Evolutionary conservation across 1,140 invertebrate genomes (phyloP), one percentile per base, ranked within the genome.

Genomic region (Drosophila mauritiana): DNA sequence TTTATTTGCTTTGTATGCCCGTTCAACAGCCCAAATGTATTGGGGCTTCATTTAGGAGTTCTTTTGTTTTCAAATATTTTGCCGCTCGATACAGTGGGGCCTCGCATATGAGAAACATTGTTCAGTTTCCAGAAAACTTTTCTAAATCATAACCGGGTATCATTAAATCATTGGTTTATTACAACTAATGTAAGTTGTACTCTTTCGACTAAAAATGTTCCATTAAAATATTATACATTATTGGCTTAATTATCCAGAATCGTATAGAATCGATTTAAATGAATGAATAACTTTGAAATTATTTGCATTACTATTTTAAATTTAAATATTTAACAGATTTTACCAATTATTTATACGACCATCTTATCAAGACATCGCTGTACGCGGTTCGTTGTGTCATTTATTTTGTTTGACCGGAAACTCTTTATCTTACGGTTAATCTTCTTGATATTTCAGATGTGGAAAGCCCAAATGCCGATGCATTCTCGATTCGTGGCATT

Each of bases 381-480:
- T 86, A 68, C 27, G 0, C 55, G 49, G 43, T 61, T 8, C 45
- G 40, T 63, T 80, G 67, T 77, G 69, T 74, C 70, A 67, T 78
- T 86, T 82, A 75, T 69, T 82, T 77, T 58, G 51, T 52, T 88
- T 79, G 75, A 88, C 82, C 82, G 82, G 82, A 85, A 85, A 85
- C 81, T 78, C 70, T 68, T 85, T 85, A 85, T 85, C 82, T 81
- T 68, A 46, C 80, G 78, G 82, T 67, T 81, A 75, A 85, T 85
- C 83, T 79, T 59, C 80, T 88, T 82, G 74, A 88, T 82, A 77
- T 82, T 81, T 86, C 70, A 76, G 70, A 83, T 84, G 73, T 75
- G 53, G 43, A 63, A 67, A 59, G 57, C 64, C 56, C 75, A 75
- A 86, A 82, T 75, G 64, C 76, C 82, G 65, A 88, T 86, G 79